A percentile compares a stretch with the other conserved stretches of the same genome.
These are phyloP conservation scores for Saturnia japonica DNA, from an alignment of 2,888 invertebrate genomes.

Conservation along the genomic window DNA sequence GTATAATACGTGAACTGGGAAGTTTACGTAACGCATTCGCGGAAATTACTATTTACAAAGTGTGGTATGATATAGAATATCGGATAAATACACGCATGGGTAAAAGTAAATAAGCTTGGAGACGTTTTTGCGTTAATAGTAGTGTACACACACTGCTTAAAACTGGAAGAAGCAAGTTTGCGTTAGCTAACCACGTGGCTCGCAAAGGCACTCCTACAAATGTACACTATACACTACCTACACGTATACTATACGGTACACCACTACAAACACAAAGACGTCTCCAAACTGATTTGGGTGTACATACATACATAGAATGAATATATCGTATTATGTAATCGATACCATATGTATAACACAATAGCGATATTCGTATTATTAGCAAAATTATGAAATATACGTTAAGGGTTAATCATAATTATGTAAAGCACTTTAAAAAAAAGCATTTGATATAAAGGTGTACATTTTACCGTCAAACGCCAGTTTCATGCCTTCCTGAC, in stretches of 20 bases:
- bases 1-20: background rate
- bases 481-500: conserved; percentile 8
- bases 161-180: too few species aligned
- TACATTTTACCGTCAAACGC: background rate
- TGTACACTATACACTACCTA: too few species aligned
- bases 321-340: background rate
- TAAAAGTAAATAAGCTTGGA: too few species aligned
- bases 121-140: too few species aligned
- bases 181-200: too few species aligned
- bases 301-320: background rate
- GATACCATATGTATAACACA: background rate
- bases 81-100: background rate
- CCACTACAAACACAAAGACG: too few species aligned
- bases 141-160: too few species aligned
- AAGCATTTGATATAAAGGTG: background rate
- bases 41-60: background rate
- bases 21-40: conserved; percentile 4
- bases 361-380: background rate
- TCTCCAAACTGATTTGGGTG: too few species aligned
- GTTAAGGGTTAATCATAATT: background rate
- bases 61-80: background rate
- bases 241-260: too few species aligned
- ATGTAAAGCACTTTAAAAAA: background rate
- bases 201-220: too few species aligned
- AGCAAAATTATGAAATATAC: background rate